Evolutionary conservation across 92 coral and sea anemone species (phyloP).

Genomic region (Actinernus sp.): DNA sequence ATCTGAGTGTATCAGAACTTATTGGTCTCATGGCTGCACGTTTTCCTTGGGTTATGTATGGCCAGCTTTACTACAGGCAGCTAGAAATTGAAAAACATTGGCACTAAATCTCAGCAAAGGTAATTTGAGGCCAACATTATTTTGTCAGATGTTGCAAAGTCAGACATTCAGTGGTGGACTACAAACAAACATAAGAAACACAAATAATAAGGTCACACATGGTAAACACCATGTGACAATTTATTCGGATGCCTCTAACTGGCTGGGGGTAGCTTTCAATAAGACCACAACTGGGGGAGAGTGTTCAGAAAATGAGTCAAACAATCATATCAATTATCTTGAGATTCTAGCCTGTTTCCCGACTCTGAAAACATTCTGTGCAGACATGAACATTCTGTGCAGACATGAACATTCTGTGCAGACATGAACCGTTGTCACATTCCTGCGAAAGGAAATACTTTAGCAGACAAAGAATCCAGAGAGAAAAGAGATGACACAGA

Average conservation of each 20-base stretch:
- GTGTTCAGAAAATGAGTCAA: constrained; percentile 10
- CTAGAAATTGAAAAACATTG: constrained; percentile 1
- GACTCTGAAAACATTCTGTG: no score
- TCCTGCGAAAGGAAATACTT: constrained; percentile 49
- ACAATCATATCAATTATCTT: constrained; percentile 32
- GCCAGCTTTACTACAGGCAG: constrained; percentile 19
- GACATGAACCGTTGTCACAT: no score
- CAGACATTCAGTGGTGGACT: constrained; percentile 35
- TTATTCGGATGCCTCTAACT: constrained; percentile 44
- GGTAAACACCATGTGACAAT: constrained; percentile 27
- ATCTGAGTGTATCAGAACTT: no score
- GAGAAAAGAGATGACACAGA: constrained; percentile 14
- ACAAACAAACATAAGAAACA: neutral
- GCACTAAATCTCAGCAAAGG: constrained; percentile 20
- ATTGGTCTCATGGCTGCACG: neutral
- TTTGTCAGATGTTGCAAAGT: constrained; percentile 32
- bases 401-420: no score
- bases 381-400: no score
- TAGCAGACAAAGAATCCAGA: constrained; percentile 63
- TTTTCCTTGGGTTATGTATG: constrained; percentile 36
- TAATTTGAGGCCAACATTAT: no score
- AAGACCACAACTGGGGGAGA: neutral
- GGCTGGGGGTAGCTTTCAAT: constrained; percentile 36
- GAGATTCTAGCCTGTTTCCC: constrained; percentile 31
- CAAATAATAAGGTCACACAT: constrained; percentile 12